These are phyloP conservation scores for Falco concolor DNA, from an alignment of 2,797 vertebrate species.

Conservation along the genomic window DNA sequence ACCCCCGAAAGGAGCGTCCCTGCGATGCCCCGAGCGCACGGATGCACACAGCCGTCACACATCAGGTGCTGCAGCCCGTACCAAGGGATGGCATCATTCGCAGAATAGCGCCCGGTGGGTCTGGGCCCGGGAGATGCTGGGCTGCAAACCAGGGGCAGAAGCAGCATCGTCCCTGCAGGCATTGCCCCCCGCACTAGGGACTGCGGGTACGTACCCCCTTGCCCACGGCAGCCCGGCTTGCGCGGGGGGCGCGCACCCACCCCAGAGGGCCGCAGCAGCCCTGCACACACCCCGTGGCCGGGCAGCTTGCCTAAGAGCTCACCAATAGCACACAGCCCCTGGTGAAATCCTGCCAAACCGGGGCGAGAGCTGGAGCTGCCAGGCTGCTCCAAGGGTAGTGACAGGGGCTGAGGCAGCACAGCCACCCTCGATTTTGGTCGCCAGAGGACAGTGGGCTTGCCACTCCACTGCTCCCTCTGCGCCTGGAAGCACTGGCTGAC, in stretches of 20 bases:
- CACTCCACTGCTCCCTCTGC: background rate
- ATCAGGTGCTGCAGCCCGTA: accelerated
- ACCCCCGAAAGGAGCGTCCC: background rate
- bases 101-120: background rate
- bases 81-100: background rate
- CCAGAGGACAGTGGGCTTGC: background rate
- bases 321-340: accelerated
- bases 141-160: background rate
- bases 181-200: background rate
- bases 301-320: background rate
- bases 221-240: background rate
- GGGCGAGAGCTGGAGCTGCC: background rate
- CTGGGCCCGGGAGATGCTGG: background rate
- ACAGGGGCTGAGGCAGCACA: background rate
- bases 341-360: background rate
- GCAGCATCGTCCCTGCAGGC: accelerated
- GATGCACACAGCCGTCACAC: accelerated
- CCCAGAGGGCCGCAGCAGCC: no score
- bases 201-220: accelerated
- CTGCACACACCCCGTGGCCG: accelerated
- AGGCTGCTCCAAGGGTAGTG: background rate
- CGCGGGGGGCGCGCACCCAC: background rate
- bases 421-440: background rate
- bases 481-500: background rate
- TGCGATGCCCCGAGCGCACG: accelerated